phyloP scores from a whole-genome alignment of 2,888 invertebrate genomes.

The Theodoxus fluviatilis region DNA sequence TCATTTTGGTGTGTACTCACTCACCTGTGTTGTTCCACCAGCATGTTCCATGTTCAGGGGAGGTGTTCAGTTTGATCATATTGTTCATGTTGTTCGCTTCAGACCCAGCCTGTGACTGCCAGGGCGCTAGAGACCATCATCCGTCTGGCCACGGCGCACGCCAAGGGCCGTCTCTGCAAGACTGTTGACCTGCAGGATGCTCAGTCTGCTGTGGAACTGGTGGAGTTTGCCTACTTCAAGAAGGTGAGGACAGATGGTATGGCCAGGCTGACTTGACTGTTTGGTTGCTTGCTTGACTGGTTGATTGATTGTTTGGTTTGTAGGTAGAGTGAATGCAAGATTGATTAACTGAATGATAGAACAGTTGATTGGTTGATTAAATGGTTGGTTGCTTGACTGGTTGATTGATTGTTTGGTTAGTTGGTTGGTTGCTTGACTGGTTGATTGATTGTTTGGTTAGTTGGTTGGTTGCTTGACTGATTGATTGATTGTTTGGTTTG shows the following conservation, averaged over 20 bases:
- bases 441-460: no score
- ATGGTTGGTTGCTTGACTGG: neutral
- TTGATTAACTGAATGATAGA: neutral
- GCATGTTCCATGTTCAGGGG: no score
- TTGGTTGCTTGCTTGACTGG: neutral
- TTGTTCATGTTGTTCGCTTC: constrained; percentile 36
- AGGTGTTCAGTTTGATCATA: neutral
- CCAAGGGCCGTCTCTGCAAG: constrained; percentile 89
- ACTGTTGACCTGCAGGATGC: constrained; percentile 87
- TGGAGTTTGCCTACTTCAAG: constrained; percentile 95
- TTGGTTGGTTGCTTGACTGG: no score
- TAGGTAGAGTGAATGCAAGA: neutral
- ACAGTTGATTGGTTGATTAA: neutral
- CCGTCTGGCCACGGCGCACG: constrained; percentile 95
- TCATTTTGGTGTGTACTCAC: no score
- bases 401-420: neutral
- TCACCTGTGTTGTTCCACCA: no score
- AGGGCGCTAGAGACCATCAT: constrained; percentile 96
- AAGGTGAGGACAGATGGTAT: constrained; percentile 71
- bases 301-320: neutral
- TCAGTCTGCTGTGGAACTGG: constrained; percentile 86
- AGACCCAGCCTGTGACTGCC: constrained; percentile 97
- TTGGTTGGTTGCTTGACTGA: no score
- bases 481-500: no score
- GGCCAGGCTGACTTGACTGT: neutral